Percentiles rank a stretch among this genome's conserved stretches.
Conservation (phyloP, 1,140 invertebrate genomes). For the Arctopsyche grandis region DNA sequence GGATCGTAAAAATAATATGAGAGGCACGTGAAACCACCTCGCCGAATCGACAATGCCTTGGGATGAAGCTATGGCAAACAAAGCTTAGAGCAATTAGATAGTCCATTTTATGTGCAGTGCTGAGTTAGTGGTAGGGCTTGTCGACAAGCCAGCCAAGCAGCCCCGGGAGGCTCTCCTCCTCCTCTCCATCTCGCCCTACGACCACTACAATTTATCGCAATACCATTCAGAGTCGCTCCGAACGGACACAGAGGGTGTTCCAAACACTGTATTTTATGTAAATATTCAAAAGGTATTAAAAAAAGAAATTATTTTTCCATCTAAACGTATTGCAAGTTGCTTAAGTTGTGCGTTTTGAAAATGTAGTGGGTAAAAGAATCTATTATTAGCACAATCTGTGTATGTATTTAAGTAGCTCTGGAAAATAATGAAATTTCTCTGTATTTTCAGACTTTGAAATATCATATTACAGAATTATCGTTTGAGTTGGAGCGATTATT, state of each 20-base stretch:
- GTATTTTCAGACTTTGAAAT: too few relatives aligned
- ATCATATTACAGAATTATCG: too few relatives aligned
- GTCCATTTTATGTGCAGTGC: constrained; percentile 51
- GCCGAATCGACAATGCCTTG: constrained; percentile 22
- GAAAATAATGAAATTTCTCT: too few relatives aligned
- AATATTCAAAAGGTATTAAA: too few relatives aligned
- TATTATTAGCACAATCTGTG: too few relatives aligned
- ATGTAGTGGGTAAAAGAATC: too few relatives aligned
- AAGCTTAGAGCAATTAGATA: constrained; percentile 53
- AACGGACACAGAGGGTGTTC: constrained; percentile 15
- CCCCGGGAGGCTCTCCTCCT: constrained; percentile 9
- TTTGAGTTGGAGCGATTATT: too few relatives aligned
- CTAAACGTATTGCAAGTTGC: too few relatives aligned
- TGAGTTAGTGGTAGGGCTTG: constrained; percentile 44
- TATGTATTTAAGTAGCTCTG: too few relatives aligned
- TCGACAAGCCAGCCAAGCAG: constrained; percentile 41
- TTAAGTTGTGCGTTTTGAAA: too few relatives aligned
- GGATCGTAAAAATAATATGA: constrained; percentile 43
- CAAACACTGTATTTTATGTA: neutral
- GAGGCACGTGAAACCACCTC: constrained; percentile 21
- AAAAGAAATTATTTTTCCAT: too few relatives aligned
- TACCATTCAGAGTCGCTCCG: constrained; percentile 19
- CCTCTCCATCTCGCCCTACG: neutral
- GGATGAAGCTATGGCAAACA: constrained; percentile 48
- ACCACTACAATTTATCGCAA: constrained; percentile 47